Evolutionary conservation across 2,113 vertebrate genomes (phyloP), one percentile per base, ranked within the genome.

Genomic region (Ploceus nigricollis): DNA sequence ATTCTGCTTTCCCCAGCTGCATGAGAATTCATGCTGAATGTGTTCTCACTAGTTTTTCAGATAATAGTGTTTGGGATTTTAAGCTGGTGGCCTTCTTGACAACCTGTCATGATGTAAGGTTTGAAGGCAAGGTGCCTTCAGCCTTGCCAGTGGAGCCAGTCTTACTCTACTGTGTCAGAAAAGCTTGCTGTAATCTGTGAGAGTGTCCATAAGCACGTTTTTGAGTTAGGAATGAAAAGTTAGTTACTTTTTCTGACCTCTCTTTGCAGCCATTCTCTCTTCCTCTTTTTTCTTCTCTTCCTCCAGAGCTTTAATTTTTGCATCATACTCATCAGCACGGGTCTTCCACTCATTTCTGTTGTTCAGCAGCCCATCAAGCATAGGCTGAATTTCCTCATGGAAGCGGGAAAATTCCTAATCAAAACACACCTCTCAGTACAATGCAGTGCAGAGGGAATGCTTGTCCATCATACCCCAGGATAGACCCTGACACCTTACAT

Each of bases 321-420:
- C 98, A 39, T 99, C 99, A 2, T 99, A 98, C 73, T 98, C 98
- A 5, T 99, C 99, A 61, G 98, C 98, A 90, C 98, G 98, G 2
- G 98, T 98, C 86, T 99, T 99, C 99, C 99, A 99, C 86, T 99
- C 98, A 45, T 98, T 99, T 91, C 99, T 98, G 97, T 99, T 99
- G 96, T 99, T 99, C 53, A 99, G 93, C 83, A 99, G 97, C 33
- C 99, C 98, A 31, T 99, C 99, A 15, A 98, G 98, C 99, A 99
- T 99, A 47, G 99, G 99, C 94, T 98, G 97, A 94, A 99, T 99
- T 97, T 98, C 98, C 25, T 98, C 98, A 3, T 99, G 99, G 97
- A 99, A 99, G 63, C 99, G 98, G 58, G 99, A 99, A 78, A 99
- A 99, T 96, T 99, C 99, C 99, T 99, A 85, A 76, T 37, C 42